Conservation (phyloP, 2,113 vertebrate genomes). For the Malaclemys terrapin region DNA sequence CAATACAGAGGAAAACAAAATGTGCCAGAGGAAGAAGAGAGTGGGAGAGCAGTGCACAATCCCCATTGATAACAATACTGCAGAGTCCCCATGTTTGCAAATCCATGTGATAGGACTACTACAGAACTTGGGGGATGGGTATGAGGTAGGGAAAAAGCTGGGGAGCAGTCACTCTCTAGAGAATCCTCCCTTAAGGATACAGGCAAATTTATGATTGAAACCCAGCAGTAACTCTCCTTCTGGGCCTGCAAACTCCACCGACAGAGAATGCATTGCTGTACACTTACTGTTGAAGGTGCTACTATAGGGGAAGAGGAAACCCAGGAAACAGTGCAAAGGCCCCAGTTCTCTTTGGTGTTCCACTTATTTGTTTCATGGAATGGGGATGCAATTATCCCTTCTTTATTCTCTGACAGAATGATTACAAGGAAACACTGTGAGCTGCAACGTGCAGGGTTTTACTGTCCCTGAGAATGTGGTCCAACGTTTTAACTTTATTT, state of each 20-base stretch:
- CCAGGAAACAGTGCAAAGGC: neutral
- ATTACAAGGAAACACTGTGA: neutral
- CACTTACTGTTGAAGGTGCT: neutral
- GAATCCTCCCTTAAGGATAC: neutral
- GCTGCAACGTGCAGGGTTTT: constrained; percentile 11
- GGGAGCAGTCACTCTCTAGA: neutral
- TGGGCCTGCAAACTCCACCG: neutral
- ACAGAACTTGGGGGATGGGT: neutral
- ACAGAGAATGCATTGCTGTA: neutral
- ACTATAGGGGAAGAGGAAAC: neutral
- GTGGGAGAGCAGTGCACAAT: constrained; percentile 10
- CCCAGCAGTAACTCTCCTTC: neutral
- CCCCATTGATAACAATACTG: constrained; percentile 19
- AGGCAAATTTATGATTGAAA: constrained; percentile 12
- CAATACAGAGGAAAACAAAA: constrained; percentile 32
- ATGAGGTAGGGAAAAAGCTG: neutral
- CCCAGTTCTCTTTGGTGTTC: fast-evolving
- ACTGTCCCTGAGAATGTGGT: neutral
- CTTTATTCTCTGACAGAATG: neutral
- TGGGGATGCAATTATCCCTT: neutral
- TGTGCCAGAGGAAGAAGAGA: constrained; percentile 54
- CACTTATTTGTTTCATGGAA: neutral
- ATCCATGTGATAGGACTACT: neutral
- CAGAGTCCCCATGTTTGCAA: neutral
- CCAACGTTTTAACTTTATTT: neutral